Evolutionary conservation across 23 tunicate species (phyloP), one percentile per base, ranked within the genome.

Genomic region (Clavelina lepadiformis): DNA sequence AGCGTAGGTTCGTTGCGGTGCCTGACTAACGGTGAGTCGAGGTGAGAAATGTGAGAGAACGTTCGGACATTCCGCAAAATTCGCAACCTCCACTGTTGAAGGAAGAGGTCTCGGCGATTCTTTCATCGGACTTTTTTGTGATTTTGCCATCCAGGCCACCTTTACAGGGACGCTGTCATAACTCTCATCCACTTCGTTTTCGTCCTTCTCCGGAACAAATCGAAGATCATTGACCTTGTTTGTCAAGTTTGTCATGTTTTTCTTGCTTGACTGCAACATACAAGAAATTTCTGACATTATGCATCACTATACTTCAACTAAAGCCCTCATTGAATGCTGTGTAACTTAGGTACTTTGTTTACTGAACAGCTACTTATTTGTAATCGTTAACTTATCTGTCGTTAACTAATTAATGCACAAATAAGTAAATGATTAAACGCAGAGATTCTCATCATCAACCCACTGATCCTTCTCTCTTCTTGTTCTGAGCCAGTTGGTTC

Each of bases 41-140:
- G 83, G 52, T 28, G 49, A 7, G 72, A 68, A 89, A 65, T 81
- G 85, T 8, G 83, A 74, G 24, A 87, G 29, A 59, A 65, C 96
- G 18, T 56, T 33, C 24, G 96, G 96, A 3, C 28, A 36, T 38
- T 47, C 56, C 19, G 60, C 61, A 4, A 63, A 57, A 30, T 19
- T 53, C 2, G 45, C 53, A 2, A 5, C 7, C 6, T 23, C 8
- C n/a, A n/a, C n/a, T n/a, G n/a, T n/a, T 15, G 36, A 15, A 3
- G 33, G 34, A 15, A 3, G 57, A 20, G 57, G 33, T 26, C 6
- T 38, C 4, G 68, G 3, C 2, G 72, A 57, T 3, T 56, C 34
- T 2, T 15, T 37, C 4, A 66, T 28, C 3, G 20, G 28, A 4
- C 56, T 46, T 37, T 29, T 4, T 46, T 46, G 45, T n/a, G 69